These are phyloP conservation scores for Chloropsis hardwickii DNA, from an alignment of 2,113 vertebrate genomes.

Conservation along the genomic window DNA sequence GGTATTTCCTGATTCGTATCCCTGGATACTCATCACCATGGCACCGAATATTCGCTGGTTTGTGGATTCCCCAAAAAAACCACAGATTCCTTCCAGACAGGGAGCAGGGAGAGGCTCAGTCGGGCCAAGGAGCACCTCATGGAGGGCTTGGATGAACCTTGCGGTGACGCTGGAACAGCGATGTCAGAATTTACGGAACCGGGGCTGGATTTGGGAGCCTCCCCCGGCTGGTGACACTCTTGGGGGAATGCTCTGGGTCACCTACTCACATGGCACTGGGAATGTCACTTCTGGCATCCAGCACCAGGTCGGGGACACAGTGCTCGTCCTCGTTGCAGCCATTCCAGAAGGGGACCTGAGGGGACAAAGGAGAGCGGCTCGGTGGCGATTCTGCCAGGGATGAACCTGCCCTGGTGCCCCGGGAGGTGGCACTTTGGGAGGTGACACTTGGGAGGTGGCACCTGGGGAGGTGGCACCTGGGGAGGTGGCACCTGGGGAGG, in stretches of 20 bases:
- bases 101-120: background rate
- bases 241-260: background rate
- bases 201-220: background rate
- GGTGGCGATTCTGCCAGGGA: rapidly evolving
- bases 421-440: background rate
- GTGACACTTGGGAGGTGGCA: background rate
- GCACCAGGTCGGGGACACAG: conserved; percentile 88
- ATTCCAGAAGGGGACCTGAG: conserved; percentile 94
- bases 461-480: too few species aligned
- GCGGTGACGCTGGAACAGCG: rapidly evolving
- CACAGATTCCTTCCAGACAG: background rate
- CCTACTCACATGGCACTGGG: conserved; percentile 83
- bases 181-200: background rate
- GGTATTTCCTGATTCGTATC: conserved; percentile 6
- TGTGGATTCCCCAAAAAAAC: background rate
- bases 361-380: background rate
- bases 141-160: background rate
- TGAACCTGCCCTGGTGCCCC: background rate
- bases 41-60: background rate
- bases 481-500: rapidly evolving
- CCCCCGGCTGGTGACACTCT: rapidly evolving
- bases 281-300: conserved; percentile 86
- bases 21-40: background rate
- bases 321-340: conserved; percentile 95
- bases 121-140: rapidly evolving